phyloP scores from a whole-genome alignment of 2,797 vertebrate genomes.

The Coendou prehensilis region DNA sequence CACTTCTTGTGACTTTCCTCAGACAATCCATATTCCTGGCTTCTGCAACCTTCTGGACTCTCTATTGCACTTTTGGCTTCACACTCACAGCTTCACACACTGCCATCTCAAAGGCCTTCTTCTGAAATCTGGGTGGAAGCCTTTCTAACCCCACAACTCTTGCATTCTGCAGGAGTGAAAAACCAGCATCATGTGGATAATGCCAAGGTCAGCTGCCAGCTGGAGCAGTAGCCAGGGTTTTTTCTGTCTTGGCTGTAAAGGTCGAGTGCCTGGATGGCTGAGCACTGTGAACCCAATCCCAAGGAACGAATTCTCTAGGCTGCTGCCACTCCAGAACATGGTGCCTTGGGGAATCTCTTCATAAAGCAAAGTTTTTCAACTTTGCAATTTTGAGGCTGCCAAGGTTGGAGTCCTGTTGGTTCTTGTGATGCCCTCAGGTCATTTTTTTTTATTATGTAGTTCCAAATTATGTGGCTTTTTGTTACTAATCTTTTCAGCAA shows the following conservation, averaged over 20 bases:
- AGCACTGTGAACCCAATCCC: neutral
- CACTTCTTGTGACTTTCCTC: neutral
- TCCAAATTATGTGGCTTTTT: neutral
- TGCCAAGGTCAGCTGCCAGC: neutral
- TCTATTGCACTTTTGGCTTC: neutral
- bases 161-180: neutral
- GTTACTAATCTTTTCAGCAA: neutral
- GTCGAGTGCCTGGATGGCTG: neutral
- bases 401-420: neutral
- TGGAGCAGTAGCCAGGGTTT: neutral
- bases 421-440: neutral
- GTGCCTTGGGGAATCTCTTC: neutral
- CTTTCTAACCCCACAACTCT: neutral
- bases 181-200: neutral
- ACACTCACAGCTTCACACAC: neutral
- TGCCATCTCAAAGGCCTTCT: neutral
- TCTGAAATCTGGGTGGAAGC: neutral
- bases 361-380: neutral
- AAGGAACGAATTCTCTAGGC: neutral
- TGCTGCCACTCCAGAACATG: neutral
- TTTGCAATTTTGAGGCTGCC: neutral
- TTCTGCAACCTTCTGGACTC: neutral
- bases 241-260: neutral
- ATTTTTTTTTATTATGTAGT: neutral
- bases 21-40: neutral